A percentile compares a stretch with the other conserved stretches of the same genome.
These are phyloP conservation scores for Apteryx owenii DNA, from an alignment of 2,113 vertebrate genomes.

Conservation along the genomic window DNA sequence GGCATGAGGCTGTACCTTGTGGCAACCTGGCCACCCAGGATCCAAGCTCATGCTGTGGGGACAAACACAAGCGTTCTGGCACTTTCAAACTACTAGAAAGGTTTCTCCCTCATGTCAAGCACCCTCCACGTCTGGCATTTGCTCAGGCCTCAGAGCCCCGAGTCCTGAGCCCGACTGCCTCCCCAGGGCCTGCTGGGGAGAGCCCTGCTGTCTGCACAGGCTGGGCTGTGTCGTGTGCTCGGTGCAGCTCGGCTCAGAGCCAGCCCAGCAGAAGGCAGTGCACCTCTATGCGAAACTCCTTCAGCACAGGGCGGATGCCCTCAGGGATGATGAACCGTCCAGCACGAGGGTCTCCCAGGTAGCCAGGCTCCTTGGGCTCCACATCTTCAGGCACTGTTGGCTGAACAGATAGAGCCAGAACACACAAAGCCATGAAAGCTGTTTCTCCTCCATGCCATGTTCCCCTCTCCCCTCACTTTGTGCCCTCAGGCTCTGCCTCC, in stretches of 20 bases:
- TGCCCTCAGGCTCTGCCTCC: not conserved
- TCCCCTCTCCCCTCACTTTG: not conserved
- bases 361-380: constrained; percentile 82
- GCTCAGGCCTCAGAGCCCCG: not conserved
- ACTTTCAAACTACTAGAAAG: not conserved
- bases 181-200: not conserved
- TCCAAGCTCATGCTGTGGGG: not conserved
- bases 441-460: not conserved
- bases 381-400: constrained; percentile 84
- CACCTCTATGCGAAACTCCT: constrained; percentile 92
- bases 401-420: constrained; percentile 60
- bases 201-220: not conserved
- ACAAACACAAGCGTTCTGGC: not conserved
- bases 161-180: not conserved
- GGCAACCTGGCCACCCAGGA: not conserved
- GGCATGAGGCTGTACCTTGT: not conserved
- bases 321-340: constrained; percentile 84
- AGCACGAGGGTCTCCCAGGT: constrained; percentile 66
- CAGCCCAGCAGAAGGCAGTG: not conserved
- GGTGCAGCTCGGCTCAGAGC: not conserved
- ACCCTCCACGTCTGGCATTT: not conserved
- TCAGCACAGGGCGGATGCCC: constrained; percentile 85
- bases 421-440: not conserved
- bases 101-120: not conserved
- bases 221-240: too few relatives aligned